These are phyloP conservation scores for Porites australiensis DNA, from an alignment of 64 coral and sea anemone species.

Conservation along the genomic window DNA sequence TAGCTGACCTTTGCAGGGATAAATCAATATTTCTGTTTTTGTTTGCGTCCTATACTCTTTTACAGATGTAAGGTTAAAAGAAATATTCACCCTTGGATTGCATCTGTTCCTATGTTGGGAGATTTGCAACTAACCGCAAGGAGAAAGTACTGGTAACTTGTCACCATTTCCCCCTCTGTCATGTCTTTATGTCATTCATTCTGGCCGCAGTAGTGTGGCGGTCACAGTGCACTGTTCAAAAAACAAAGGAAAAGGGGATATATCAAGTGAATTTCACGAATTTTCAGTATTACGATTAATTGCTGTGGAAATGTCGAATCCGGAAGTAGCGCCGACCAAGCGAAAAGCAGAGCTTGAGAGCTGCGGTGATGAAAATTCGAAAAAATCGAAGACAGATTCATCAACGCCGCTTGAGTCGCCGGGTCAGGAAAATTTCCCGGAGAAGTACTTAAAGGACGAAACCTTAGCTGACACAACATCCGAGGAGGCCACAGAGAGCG, in stretches of 20 bases:
- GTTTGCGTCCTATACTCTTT: no score
- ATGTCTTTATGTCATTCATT: slow-evolving; percentile 15
- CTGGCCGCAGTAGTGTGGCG: slow-evolving; percentile 19
- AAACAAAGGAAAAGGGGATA: slow-evolving; percentile 27
- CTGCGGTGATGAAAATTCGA: slow-evolving; percentile 27
- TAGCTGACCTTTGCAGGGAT: no score
- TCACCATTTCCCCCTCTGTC: slow-evolving; percentile 15
- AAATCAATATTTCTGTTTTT: no score
- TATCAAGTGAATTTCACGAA: not conserved
- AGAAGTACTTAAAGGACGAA: slow-evolving; percentile 33
- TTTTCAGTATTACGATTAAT: not conserved
- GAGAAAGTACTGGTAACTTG: slow-evolving; percentile 22
- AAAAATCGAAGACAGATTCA: slow-evolving; percentile 38
- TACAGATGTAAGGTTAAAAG: no score
- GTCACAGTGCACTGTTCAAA: not conserved
- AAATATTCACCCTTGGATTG: no score
- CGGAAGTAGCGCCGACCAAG: slow-evolving; percentile 1
- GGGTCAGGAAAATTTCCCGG: slow-evolving; percentile 7
- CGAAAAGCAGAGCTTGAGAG: slow-evolving; percentile 16
- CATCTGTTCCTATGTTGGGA: no score
- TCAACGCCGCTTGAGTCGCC: not conserved
- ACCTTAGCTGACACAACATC: slow-evolving; percentile 30
- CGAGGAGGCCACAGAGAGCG: slow-evolving; percentile 27
- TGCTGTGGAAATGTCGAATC: slow-evolving; percentile 29
- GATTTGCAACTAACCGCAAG: no score